A percentile compares a stretch with the other conserved stretches of the same genome.
These are phyloP conservation scores for Diadegma fenestrale DNA, from an alignment of 2,888 invertebrate genomes.

Conservation along the genomic window DNA sequence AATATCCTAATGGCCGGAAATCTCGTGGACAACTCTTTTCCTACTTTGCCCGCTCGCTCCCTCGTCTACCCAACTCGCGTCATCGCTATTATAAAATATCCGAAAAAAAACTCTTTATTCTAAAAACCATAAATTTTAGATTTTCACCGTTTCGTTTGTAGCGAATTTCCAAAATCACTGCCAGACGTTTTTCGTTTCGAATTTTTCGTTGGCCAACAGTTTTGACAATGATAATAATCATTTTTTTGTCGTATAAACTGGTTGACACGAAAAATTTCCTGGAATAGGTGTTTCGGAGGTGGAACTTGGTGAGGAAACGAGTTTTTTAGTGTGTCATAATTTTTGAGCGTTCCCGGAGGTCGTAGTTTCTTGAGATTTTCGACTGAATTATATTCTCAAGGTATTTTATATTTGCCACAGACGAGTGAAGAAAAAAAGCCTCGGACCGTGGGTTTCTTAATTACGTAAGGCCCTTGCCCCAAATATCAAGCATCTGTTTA, in stretches of 20 bases:
- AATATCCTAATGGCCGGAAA: slow-evolving; percentile 71
- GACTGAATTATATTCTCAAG: background rate
- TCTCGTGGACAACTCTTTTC: slow-evolving; percentile 28
- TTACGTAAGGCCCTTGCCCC: slow-evolving; percentile 5
- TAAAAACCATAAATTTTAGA: background rate
- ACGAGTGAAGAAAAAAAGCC: background rate
- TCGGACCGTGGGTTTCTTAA: background rate
- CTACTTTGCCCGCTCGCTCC: background rate
- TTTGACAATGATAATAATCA: background rate
- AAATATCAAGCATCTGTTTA: background rate
- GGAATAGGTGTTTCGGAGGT: background rate
- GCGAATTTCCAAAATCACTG: no score
- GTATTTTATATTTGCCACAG: background rate
- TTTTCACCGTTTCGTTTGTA: no score
- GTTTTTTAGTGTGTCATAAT: background rate
- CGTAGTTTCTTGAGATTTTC: background rate
- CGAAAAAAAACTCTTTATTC: background rate
- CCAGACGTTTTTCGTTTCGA: background rate
- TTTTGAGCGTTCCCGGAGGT: background rate
- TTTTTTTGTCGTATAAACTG: background rate
- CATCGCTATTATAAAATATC: slow-evolving; percentile 1
- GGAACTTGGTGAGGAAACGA: background rate
- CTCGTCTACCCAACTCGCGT: background rate
- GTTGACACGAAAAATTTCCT: background rate
- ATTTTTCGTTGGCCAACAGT: background rate